Base-by-base conservation (phyloP, 2,113 vertebrate genomes). In the Nerophis ophidion region DNA sequence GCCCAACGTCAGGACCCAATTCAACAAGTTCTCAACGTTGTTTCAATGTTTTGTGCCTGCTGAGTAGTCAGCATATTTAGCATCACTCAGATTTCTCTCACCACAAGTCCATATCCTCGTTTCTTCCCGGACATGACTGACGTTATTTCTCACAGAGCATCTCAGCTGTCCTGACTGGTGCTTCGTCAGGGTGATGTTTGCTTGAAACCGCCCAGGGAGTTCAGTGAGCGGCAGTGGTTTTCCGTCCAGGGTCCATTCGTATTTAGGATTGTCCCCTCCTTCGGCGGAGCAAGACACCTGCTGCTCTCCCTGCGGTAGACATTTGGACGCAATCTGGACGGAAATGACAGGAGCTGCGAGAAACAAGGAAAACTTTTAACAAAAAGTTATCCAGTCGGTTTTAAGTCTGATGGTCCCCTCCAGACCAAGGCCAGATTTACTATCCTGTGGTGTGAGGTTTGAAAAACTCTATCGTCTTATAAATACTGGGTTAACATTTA, bases 171-270 rank as follows among this genome's bases (percentile, higher is more conserved):
- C 87, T 17, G 61, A 63, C 36, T 71, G 1, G 2, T 68, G 1
- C 51, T 47, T 63, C 59, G 38, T 81, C 81, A 89, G 64, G 57
- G 7, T 78, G 72, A 86, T 68, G 19, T 0, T 40, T 0, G 56
- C 45, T 46, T 57, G 46, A 2, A 15, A 15, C 19, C 52, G 53
- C 66, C 65, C 66, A 54, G 57, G 61, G 48, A 79, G 60, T 13
- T 74, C 42, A 52, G 33, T 2, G 8, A 63, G 49, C 36, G 45
- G 61, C 68, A 77, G 52, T 0, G 2, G 38, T 26, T 10, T 33
- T 72, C 71, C 63, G 52, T 65, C 48, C 60, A 87, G 58, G 58
- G 60, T 82, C 84, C 82, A 87, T 60, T 5, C 80, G 72, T 78
- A 82, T 57, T 71, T 63, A 71, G 61, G 65, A 63, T 55, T 68